Evolutionary conservation across 2,888 invertebrate genomes (phyloP), one percentile per base, ranked within the genome.

Genomic region (Amphimallon solstitiale): DNA sequence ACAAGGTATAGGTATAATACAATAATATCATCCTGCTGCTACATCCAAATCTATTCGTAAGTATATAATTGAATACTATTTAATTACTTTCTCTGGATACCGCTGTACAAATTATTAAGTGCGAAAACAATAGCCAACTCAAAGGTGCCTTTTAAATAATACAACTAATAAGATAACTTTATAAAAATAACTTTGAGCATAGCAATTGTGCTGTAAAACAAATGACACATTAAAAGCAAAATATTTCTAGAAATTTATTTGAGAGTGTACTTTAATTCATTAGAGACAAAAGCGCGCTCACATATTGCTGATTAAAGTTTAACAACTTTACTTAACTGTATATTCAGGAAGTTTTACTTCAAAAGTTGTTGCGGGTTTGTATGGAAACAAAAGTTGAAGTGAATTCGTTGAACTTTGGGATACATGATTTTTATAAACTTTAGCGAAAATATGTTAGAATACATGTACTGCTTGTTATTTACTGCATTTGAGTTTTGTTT

Each of bases 251-350:
- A 29, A 29, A 29, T 29, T 29, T 29, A 29, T 29, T 29, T 29
- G 10, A 7, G 17, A 5, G 9, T 2, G 12, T 29, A 29, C 29
- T 49, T 49, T 14, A 49, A 14, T 49, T 49, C 29, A 49, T 49
- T 49, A 49, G 48, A 23, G 23, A 34, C 29, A 29, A 21, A 12
- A 2, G 23, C 48, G 14, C 29, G 6, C n/a, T n/a, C 45, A 19
- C 19, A 17, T n/a, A 45, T 14, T 49, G 29, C 29, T 49, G 23
- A 49, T 49, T 49, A 49, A 49, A 49, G 12, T 48, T 21, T 48
- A 29, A 48, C 29, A 48, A 46, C 23, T 49, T 49, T 12, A 14
- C 23, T 14, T 49, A 29, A 14, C 51, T 37, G 14, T 37, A 10
- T 51, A 10, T 35, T 29, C 29, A 29, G 29, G 2, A 14, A 51